Conservation (phyloP, 2,797 vertebrate genomes). For the Typhlichthys subterraneus region DNA sequence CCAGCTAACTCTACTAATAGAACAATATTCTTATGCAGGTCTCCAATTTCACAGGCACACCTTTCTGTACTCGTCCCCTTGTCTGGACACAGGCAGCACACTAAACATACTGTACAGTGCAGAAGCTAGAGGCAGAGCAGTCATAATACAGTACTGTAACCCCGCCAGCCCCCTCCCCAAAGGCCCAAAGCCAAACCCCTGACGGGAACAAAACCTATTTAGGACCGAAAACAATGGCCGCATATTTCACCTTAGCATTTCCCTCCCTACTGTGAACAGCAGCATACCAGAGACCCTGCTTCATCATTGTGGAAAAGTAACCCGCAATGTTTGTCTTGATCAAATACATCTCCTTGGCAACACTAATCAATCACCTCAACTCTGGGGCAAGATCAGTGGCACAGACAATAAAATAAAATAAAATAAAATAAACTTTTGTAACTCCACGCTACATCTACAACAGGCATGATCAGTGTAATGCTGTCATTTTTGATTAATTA, state of each 20-base stretch:
- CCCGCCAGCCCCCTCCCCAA: conserved; percentile 28
- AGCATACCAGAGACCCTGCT: conserved; percentile 46
- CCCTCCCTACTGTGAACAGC: conserved; percentile 49
- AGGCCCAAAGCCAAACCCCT: conserved; percentile 19
- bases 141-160: conserved; percentile 58
- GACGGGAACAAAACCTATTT: conserved; percentile 39
- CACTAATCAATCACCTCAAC: conserved; percentile 46
- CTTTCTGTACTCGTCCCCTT: conserved; percentile 75
- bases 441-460: conserved; percentile 68
- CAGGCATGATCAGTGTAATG: conserved; percentile 56
- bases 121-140: conserved; percentile 60
- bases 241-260: conserved; percentile 29
- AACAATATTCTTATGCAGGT: conserved; percentile 73
- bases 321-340: conserved; percentile 42
- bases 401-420: conserved; percentile 39
- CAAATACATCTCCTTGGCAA: conserved; percentile 62
- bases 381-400: conserved; percentile 66
- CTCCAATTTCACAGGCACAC: conserved; percentile 77
- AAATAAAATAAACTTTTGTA: conserved; percentile 49
- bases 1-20: conserved; percentile 68
- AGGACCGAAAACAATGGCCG: conserved; percentile 50
- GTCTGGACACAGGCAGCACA: conserved; percentile 51
- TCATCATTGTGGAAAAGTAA: conserved; percentile 51
- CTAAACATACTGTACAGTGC: conserved; percentile 52
- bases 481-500: conserved; percentile 58